phyloP scores from a whole-genome alignment of 2,797 vertebrate genomes.

The Limnodromus scolopaceus region DNA sequence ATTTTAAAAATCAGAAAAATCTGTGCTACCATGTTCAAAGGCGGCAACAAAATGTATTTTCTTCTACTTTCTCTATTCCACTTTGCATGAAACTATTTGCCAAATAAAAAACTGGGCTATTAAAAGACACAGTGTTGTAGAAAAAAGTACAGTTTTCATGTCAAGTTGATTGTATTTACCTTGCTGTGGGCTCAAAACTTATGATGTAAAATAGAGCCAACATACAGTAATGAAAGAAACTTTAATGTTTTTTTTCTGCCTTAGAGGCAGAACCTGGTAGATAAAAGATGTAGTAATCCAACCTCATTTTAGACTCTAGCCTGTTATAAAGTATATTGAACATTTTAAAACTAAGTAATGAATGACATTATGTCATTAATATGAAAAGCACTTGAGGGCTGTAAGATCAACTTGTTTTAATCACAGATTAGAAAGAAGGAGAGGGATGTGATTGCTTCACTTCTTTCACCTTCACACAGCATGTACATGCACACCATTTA shows the following conservation, averaged over 20 bases:
- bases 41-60: neutral
- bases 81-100: conserved; percentile 16
- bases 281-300: neutral
- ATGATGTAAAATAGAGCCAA: neutral
- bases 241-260: neutral
- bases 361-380: neutral
- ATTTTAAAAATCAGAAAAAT: neutral
- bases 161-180: neutral
- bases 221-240: neutral
- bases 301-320: neutral
- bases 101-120: neutral
- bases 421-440: neutral
- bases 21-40: neutral
- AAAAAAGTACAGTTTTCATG: conserved; percentile 1
- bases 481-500: neutral
- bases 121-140: conserved; percentile 7
- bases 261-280: conserved; percentile 1
- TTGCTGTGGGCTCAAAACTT: conserved; percentile 22
- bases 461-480: neutral
- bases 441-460: neutral
- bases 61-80: neutral
- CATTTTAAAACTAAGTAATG: neutral
- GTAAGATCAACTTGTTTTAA: neutral
- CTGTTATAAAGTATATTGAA: neutral
- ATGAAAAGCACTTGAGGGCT: neutral